Evolutionary conservation across 2,797 vertebrate species (phyloP).

Genomic region (Trachops cirrhosus): DNA sequence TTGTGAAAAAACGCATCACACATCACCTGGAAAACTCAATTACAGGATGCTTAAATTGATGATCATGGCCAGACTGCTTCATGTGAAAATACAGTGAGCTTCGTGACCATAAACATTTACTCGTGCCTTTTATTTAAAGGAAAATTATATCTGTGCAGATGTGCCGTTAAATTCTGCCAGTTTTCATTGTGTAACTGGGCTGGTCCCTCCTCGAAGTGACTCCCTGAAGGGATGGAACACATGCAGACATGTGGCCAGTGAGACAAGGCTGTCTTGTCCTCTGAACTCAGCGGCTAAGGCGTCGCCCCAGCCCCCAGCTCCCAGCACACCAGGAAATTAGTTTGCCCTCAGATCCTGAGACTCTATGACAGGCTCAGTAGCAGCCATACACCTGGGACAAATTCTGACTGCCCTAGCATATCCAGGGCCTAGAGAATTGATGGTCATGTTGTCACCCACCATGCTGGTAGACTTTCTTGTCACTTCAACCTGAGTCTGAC

Average conservation of each 20-base stretch:
- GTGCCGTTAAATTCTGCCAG: not conserved
- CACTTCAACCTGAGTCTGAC: not conserved
- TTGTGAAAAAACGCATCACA: not conserved
- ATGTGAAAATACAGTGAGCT: not conserved
- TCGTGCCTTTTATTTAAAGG: not conserved
- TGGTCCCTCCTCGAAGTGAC: not conserved
- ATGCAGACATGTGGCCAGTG: not conserved
- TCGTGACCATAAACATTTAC: constrained; percentile 5
- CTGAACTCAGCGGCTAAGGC: not conserved
- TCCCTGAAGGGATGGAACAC: not conserved
- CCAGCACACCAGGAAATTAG: not conserved
- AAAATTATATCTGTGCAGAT: not conserved
- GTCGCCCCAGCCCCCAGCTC: not conserved
- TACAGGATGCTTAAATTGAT: not conserved
- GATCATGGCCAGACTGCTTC: not conserved
- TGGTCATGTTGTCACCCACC: not conserved
- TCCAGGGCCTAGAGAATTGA: not conserved
- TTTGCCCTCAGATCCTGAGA: not conserved
- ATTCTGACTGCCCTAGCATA: not conserved
- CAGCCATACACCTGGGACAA: not conserved
- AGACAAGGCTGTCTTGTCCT: not conserved
- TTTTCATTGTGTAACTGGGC: constrained; percentile 3
- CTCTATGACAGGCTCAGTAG: not conserved
- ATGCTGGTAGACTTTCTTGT: not conserved
- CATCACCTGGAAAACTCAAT: constrained; percentile 15